Percentiles rank a stretch among this genome's conserved stretches.
Conservation (phyloP, 2,888 invertebrate species). For the Lampropteryx suffumata region DNA sequence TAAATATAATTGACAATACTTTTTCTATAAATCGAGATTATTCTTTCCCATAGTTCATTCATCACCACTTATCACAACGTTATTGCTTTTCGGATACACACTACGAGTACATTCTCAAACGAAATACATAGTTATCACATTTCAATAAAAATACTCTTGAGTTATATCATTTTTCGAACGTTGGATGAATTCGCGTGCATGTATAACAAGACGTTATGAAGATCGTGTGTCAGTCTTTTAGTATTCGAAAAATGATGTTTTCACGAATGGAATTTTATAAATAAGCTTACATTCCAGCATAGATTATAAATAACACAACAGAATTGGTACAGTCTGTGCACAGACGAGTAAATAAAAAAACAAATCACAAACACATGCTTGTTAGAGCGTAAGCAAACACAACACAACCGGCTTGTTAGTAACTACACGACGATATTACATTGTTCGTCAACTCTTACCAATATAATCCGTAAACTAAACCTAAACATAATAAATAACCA, state of each 20-base stretch:
- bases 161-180: constrained; percentile 48
- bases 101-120: constrained; percentile 63
- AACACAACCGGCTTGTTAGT: constrained; percentile 82
- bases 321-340: constrained; percentile 50
- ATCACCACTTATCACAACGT: constrained; percentile 74
- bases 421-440: constrained; percentile 70
- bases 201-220: constrained; percentile 50
- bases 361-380: constrained; percentile 79
- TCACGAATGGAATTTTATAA: constrained; percentile 53
- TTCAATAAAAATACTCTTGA: constrained; percentile 67
- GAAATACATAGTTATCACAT: constrained; percentile 70
- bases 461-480: constrained; percentile 62
- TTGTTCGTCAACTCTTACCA: constrained; percentile 71
- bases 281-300: constrained; percentile 75
- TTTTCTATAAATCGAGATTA: constrained; percentile 57
- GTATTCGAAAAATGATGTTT: constrained; percentile 53
- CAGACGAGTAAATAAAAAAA: constrained; percentile 38
- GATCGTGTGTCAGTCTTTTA: constrained; percentile 66
- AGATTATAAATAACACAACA: constrained; percentile 71
- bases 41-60: constrained; percentile 59
- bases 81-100: constrained; percentile 79
- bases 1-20: constrained; percentile 73
- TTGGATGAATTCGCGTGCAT: constrained; percentile 46
- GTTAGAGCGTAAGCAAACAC: constrained; percentile 80
- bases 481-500: constrained; percentile 76